Conservation (phyloP, 2,888 invertebrate genomes). For the Sialis lutaria region DNA sequence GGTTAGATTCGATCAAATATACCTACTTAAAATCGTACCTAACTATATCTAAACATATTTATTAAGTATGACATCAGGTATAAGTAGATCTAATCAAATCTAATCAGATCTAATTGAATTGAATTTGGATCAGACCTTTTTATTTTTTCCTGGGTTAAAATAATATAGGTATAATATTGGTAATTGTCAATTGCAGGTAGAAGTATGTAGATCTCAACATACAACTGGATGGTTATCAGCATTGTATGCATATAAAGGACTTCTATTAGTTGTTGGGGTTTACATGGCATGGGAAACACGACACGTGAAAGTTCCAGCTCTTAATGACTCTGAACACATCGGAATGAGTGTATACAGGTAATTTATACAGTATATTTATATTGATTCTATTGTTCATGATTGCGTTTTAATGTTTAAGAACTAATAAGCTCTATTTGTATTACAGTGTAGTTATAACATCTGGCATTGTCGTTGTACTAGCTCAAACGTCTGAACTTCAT, state of each 20-base stretch:
- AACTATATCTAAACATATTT: too few relatives aligned
- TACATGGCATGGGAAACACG: slow-evolving; percentile 96
- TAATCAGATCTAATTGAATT: too few relatives aligned
- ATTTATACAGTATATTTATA: slow-evolving; percentile 5
- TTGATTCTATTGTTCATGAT: too few relatives aligned
- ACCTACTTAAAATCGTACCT: too few relatives aligned
- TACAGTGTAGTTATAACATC: slow-evolving; percentile 71
- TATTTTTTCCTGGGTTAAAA: too few relatives aligned
- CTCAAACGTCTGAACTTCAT: slow-evolving; percentile 54
- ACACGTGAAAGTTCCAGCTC: slow-evolving; percentile 75
- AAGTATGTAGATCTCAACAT: slow-evolving; percentile 75
- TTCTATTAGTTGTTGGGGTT: slow-evolving; percentile 73
- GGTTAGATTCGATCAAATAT: too few relatives aligned
- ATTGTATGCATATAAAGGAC: slow-evolving; percentile 78
- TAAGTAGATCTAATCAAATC: too few relatives aligned
- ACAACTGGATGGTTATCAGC: slow-evolving; percentile 81
- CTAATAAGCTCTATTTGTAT: too few relatives aligned
- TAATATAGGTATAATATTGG: too few relatives aligned
- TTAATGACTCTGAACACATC: slow-evolving; percentile 88
- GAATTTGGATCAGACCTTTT: too few relatives aligned
- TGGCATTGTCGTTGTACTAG: slow-evolving; percentile 70
- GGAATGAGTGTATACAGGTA: slow-evolving; percentile 67
- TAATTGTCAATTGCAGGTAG: slow-evolving; percentile 42
- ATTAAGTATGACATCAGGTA: too few relatives aligned
- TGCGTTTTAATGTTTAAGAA: too few relatives aligned